Base-by-base conservation (phyloP, 2,888 invertebrate species). In the Heterodera filipjevi region DNA sequence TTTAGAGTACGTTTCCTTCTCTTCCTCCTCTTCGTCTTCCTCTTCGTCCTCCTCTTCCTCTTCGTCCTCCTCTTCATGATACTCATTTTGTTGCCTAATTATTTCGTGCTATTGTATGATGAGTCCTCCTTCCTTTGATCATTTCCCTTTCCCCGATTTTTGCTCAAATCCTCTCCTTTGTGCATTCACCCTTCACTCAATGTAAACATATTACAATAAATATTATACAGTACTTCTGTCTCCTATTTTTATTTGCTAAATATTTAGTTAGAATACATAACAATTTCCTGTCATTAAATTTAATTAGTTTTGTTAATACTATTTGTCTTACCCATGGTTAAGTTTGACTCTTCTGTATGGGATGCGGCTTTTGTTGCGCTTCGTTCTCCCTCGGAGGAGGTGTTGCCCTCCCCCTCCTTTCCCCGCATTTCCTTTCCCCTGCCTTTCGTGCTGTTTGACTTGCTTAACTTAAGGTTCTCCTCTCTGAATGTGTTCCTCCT, bases 401-500 rank as follows among this genome's bases (percentile, higher is more conserved):
- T 75, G 39, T 39, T n/a, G n/a, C n/a, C n/a, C n/a, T n/a, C n/a
- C n/a, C n/a, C n/a, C n/a, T n/a, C n/a, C n/a, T n/a, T n/a, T n/a
- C n/a, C n/a, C n/a, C n/a, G n/a, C n/a, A n/a, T n/a, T n/a, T n/a
- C n/a, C n/a, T n/a, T n/a, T n/a, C n/a, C n/a, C n/a, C n/a, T n/a
- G n/a, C n/a, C n/a, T n/a, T n/a, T n/a, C n/a, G n/a, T 27, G 14
- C 71, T 77, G 30, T n/a, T 73, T 27, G 14, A 59, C 12, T 59
- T 12, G 64, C 66, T 66, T 66, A n/a, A n/a, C 16, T 46, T 46
- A 27, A 75, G 75, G 32, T 30, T 75, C 33, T 75, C 66, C 30
- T 8, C 75, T 53, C 64, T 75, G 30, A 75, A 75, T 64, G 46
- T 64, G 68, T 30, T 75, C n/a, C 75, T 75, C 10, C 68, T 68